These are phyloP conservation scores for Microcebus lehilahytsara DNA, from an alignment of 2,113 vertebrate genomes.

Conservation along the genomic window DNA sequence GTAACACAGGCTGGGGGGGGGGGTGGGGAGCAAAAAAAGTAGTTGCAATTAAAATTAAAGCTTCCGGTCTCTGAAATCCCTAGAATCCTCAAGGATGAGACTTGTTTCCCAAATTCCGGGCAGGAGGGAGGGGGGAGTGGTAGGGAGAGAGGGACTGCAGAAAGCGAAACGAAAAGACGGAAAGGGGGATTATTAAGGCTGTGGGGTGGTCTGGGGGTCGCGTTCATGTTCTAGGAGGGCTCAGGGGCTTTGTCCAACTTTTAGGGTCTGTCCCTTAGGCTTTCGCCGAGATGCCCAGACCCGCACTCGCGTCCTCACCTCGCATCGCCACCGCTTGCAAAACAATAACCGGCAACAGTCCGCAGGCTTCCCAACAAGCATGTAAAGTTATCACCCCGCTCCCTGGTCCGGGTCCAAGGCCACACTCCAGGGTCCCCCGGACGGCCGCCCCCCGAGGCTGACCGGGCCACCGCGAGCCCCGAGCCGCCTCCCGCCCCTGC, in stretches of 20 bases:
- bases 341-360: conserved; percentile 53
- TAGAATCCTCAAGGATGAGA: conserved; percentile 70
- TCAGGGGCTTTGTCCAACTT: conserved; percentile 59
- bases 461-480: neutral
- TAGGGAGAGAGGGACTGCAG: conserved; percentile 10
- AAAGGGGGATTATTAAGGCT: neutral
- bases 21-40: neutral
- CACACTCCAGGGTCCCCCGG: neutral
- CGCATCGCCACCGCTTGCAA: conserved; percentile 41
- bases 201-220: neutral
- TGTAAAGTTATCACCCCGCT: conserved; percentile 64
- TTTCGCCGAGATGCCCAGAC: neutral
- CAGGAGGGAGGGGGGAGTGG: neutral
- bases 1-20: conserved; percentile 3
- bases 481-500: neutral
- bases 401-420: conserved; percentile 16
- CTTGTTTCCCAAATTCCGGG: conserved; percentile 52
- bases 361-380: conserved; percentile 6
- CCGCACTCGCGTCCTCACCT: neutral
- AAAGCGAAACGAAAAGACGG: conserved; percentile 77
- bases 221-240: conserved; percentile 32
- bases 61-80: conserved; percentile 79
- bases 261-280: neutral
- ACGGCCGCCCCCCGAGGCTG: conserved; percentile 22
- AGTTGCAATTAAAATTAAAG: conserved; percentile 78